These are phyloP conservation scores for Pseudobourletiella spinata DNA, from an alignment of 1,140 invertebrate species.

Conservation along the genomic window DNA sequence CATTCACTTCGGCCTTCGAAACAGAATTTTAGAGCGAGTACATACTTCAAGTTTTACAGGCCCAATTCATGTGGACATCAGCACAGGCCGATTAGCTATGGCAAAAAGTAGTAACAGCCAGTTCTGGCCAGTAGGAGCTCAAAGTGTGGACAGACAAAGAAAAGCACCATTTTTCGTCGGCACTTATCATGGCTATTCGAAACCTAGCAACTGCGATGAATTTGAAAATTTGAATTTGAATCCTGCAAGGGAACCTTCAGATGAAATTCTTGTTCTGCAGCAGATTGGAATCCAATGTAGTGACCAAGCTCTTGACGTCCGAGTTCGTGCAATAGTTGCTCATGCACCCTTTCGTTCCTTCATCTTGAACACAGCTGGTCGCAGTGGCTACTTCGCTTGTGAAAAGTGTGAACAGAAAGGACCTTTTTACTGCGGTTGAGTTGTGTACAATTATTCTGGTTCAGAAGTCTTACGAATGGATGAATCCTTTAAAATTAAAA, in stretches of 20 bases:
- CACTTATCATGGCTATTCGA: constrained; percentile 30
- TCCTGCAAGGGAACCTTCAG: constrained; percentile 4
- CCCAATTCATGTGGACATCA: constrained; percentile 16
- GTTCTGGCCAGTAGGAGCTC: constrained; percentile 37
- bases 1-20: not conserved
- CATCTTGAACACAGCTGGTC: constrained; percentile 6
- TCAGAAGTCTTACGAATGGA: no score
- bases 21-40: not conserved
- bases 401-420: constrained; percentile 19
- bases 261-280: constrained; percentile 14
- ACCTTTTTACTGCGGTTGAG: not conserved
- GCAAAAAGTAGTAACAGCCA: constrained; percentile 14
- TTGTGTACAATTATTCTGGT: constrained; percentile 5
- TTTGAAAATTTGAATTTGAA: no score
- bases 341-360: constrained; percentile 27
- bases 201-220: constrained; percentile 19
- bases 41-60: not conserved
- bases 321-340: constrained; percentile 13
- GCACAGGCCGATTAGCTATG: constrained; percentile 29
- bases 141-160: constrained; percentile 5
- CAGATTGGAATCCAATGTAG: not conserved
- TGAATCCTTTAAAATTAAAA: no score
- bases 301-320: not conserved
- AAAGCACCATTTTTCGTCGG: constrained; percentile 33
- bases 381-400: constrained; percentile 25